phyloP scores from a whole-genome alignment of 2,113 vertebrate genomes.

The Pontoporia blainvillei region DNA sequence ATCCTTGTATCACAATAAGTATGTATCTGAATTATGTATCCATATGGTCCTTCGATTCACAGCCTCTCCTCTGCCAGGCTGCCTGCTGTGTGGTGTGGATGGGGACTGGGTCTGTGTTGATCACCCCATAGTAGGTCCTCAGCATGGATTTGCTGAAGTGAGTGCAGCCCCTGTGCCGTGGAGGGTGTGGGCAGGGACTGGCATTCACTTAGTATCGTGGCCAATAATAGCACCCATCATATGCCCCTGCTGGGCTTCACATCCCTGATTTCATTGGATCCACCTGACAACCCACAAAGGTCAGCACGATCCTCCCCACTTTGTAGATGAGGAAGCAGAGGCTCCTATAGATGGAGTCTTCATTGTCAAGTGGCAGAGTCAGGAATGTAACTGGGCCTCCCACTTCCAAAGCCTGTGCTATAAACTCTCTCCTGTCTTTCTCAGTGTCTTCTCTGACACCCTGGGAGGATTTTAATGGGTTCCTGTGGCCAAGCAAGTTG shows the following conservation, averaged over 20 bases:
- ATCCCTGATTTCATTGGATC: not conserved
- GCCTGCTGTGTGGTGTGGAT: not conserved
- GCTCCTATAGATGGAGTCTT: not conserved
- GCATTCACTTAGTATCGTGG: not conserved
- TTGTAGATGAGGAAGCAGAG: not conserved
- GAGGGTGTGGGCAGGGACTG: not conserved
- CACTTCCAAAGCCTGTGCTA: not conserved
- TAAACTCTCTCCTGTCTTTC: not conserved
- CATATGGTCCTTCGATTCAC: not conserved
- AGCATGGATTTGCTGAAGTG: not conserved
- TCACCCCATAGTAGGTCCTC: not conserved
- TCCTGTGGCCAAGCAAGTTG: not conserved
- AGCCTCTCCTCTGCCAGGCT: not conserved
- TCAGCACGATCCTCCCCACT: not conserved
- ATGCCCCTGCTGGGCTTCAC: not conserved
- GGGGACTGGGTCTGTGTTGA: not conserved
- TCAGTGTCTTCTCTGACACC: not conserved
- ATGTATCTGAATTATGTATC: not conserved
- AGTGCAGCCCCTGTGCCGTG: not conserved
- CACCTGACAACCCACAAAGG: not conserved
- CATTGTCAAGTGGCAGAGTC: not conserved
- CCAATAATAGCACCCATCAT: not conserved
- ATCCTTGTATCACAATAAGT: not conserved
- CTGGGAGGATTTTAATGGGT: not conserved
- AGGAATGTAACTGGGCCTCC: not conserved